phyloP scores from a whole-genome alignment of 2,797 vertebrate species.

The Sphenopsis melanotis region DNA sequence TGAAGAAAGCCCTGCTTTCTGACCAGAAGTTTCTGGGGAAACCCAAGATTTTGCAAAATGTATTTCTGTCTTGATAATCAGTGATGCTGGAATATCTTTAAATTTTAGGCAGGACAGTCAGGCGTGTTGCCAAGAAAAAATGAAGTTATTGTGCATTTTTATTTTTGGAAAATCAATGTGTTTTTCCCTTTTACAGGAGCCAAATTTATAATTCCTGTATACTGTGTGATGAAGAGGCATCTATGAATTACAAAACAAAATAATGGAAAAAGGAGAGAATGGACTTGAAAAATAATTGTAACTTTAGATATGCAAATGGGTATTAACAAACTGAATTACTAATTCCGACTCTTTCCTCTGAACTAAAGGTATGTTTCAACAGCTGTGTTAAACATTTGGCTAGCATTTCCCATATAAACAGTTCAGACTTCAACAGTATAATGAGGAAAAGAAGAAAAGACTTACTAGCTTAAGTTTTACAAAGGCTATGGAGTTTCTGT shows the following conservation, averaged over 20 bases:
- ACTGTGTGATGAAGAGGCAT: neutral
- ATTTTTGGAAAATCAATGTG: conserved; percentile 5
- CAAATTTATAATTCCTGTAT: neutral
- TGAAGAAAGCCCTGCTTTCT: neutral
- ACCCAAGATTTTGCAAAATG: neutral
- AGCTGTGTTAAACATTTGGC: conserved; percentile 30
- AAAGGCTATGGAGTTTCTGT: neutral
- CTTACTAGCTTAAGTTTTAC: neutral
- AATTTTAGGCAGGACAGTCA: neutral
- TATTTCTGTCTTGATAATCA: neutral
- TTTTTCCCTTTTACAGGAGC: neutral
- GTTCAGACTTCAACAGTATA: conserved; percentile 23
- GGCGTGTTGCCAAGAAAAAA: conserved; percentile 10
- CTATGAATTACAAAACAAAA: conserved; percentile 5
- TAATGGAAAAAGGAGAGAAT: conserved; percentile 26
- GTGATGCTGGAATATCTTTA: neutral
- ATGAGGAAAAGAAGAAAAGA: neutral
- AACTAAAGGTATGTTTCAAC: conserved; percentile 47
- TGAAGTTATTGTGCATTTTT: neutral
- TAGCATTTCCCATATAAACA: neutral
- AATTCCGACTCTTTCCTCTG: neutral
- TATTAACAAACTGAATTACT: neutral
- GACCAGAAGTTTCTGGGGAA: neutral
- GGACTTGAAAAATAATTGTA: conserved; percentile 5
- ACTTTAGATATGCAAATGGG: conserved; percentile 20